phyloP scores from a whole-genome alignment of 2,113 vertebrate species.

The Erinaceus europaeus region DNA sequence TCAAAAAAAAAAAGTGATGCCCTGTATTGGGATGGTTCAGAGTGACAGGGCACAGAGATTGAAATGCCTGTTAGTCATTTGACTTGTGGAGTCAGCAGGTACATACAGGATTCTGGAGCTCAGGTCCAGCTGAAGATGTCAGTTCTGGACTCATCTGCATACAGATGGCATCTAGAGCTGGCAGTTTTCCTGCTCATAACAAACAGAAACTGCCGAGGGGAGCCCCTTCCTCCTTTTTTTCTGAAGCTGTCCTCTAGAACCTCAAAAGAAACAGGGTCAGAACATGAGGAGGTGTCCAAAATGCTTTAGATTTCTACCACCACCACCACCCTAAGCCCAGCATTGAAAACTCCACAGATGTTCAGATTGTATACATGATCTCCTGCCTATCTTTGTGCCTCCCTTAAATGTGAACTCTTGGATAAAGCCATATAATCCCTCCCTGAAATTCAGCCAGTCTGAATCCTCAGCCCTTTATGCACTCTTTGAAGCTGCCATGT shows the following conservation, averaged over 20 bases:
- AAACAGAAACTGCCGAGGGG: slow-evolving; percentile 35
- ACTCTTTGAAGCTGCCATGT: background rate
- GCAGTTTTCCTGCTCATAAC: slow-evolving; percentile 44
- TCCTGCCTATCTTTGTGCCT: background rate
- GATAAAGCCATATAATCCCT: background rate
- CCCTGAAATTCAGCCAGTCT: background rate
- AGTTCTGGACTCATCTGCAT: slow-evolving; percentile 49
- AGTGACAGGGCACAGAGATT: background rate
- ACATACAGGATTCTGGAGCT: background rate
- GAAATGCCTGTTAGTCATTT: background rate
- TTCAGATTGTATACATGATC: background rate
- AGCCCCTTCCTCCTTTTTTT: background rate
- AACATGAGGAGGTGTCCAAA: slow-evolving; percentile 21
- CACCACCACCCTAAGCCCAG: background rate
- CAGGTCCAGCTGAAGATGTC: slow-evolving; percentile 17
- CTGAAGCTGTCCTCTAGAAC: background rate
- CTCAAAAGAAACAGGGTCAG: background rate
- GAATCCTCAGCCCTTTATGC: background rate
- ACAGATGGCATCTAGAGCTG: slow-evolving; percentile 48
- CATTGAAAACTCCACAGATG: too few relatives aligned
- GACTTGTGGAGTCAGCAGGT: background rate
- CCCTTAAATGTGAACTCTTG: background rate
- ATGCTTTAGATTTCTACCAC: background rate
- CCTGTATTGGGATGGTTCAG: background rate
- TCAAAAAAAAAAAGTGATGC: background rate